Evolutionary conservation across 2,797 vertebrate species (phyloP).

Genomic region (Champsocephalus esox): DNA sequence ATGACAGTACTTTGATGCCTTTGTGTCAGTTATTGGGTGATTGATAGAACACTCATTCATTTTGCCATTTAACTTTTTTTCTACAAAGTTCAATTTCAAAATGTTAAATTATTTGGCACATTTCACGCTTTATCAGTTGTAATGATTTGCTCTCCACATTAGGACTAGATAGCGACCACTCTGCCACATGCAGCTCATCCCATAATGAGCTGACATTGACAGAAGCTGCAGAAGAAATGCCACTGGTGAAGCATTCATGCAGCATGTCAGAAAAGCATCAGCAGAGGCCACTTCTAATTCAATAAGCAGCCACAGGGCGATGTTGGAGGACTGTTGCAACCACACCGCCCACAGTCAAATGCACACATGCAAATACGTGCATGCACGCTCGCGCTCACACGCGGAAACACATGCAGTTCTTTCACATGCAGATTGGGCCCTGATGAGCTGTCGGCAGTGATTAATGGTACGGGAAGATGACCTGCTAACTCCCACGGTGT

Average conservation of each 20-base stretch:
- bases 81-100: neutral
- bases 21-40: neutral
- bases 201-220: conserved; percentile 32
- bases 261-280: conserved; percentile 47
- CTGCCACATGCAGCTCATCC: conserved; percentile 3
- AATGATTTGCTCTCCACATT: conserved; percentile 4
- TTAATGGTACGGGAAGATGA: conserved; percentile 80
- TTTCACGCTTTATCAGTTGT: conserved; percentile 1
- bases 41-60: neutral
- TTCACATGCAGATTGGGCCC: conserved; percentile 83
- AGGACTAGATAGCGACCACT: conserved; percentile 11
- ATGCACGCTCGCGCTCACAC: conserved; percentile 23
- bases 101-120: neutral
- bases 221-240: conserved; percentile 33
- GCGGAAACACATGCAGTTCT: conserved; percentile 57
- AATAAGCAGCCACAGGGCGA: conserved; percentile 50
- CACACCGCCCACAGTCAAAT: conserved; percentile 40
- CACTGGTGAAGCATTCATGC: conserved; percentile 40
- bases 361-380: conserved; percentile 47
- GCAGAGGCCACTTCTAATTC: conserved; percentile 52
- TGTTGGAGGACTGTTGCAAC: conserved; percentile 31
- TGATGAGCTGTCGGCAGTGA: conserved; percentile 81
- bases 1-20: neutral
- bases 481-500: conserved; percentile 81
- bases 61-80: neutral